Evolutionary conservation across 92 coral and sea anemone genomes (phyloP).

Genomic region (Palythoa grandiflora): DNA sequence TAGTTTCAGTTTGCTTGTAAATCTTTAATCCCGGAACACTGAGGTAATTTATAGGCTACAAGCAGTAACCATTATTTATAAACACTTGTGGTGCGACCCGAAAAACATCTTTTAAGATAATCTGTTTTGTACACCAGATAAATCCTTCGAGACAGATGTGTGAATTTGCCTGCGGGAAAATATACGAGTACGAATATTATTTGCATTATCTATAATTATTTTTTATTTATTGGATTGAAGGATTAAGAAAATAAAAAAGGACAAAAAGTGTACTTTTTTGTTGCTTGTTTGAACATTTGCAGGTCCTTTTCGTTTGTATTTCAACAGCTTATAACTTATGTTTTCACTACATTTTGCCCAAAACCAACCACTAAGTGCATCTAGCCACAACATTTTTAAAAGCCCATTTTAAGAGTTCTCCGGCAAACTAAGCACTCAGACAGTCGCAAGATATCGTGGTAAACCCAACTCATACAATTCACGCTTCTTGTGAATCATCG

Average conservation of each 20-base stretch:
- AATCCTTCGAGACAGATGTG: background rate
- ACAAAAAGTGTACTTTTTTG: background rate
- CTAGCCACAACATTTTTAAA: constrained; percentile 13
- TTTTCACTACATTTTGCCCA: too few species aligned
- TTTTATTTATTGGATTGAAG: background rate
- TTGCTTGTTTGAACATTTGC: too few species aligned
- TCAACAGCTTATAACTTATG: background rate
- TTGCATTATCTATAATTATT: background rate
- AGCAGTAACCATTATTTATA: constrained; percentile 33
- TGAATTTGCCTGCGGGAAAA: background rate
- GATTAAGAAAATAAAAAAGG: background rate
- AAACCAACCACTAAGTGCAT: too few species aligned
- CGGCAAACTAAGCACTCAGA: background rate
- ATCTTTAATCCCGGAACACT: constrained; percentile 31
- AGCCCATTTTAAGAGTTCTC: background rate
- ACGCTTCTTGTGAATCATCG: background rate
- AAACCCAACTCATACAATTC: too few species aligned
- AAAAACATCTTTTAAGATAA: background rate
- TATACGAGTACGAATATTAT: too few species aligned
- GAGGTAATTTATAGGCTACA: background rate
- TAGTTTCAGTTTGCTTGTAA: background rate
- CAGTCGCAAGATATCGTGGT: constrained; percentile 1
- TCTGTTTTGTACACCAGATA: background rate
- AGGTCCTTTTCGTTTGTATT: background rate
- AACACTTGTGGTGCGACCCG: background rate